These are phyloP conservation scores for Caenorhabditis panamensis DNA, from an alignment of 2,888 invertebrate genomes.

Conservation along the genomic window DNA sequence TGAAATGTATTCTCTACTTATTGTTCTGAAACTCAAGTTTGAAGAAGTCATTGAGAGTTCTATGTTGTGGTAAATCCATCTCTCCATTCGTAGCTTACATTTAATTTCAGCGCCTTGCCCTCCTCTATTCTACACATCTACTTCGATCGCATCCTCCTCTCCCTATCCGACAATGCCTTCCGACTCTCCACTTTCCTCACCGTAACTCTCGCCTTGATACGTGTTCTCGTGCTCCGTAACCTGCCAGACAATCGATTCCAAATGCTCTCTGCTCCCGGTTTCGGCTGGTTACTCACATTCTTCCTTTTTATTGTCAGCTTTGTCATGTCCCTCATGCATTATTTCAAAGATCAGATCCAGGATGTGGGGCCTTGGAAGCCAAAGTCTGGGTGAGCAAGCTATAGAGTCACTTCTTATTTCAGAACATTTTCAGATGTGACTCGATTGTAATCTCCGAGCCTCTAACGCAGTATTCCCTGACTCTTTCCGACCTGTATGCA, in stretches of 20 bases:
- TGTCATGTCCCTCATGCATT: conserved; percentile 22
- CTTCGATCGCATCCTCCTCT: conserved; percentile 28
- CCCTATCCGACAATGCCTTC: conserved; percentile 22
- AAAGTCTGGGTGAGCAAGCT: conserved; percentile 14
- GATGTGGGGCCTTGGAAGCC: conserved; percentile 25
- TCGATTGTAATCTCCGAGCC: conserved; percentile 8
- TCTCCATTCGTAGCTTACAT: not conserved
- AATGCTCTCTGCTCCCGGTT: conserved; percentile 47
- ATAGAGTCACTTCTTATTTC: too few species aligned
- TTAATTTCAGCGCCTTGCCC: conserved; percentile 29
- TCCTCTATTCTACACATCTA: conserved; percentile 29
- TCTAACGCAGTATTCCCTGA: conserved; percentile 13
- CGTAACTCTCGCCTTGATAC: conserved; percentile 20
- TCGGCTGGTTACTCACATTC: conserved; percentile 44
- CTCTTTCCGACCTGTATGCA: conserved; percentile 22
- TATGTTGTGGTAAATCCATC: conserved; percentile 22
- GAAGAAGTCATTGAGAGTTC: conserved; percentile 6
- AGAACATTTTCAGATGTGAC: conserved; percentile 41
- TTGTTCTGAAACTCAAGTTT: conserved; percentile 23
- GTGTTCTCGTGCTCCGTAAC: conserved; percentile 22
- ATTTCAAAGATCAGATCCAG: conserved; percentile 39
- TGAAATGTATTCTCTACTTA: conserved; percentile 15
- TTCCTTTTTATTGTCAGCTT: conserved; percentile 29
- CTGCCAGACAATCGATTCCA: conserved; percentile 41
- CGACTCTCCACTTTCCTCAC: conserved; percentile 39